Evolutionary conservation across 2,113 vertebrate genomes (phyloP), one percentile per base, ranked within the genome.

Genomic region (Brachyistius frenatus): DNA sequence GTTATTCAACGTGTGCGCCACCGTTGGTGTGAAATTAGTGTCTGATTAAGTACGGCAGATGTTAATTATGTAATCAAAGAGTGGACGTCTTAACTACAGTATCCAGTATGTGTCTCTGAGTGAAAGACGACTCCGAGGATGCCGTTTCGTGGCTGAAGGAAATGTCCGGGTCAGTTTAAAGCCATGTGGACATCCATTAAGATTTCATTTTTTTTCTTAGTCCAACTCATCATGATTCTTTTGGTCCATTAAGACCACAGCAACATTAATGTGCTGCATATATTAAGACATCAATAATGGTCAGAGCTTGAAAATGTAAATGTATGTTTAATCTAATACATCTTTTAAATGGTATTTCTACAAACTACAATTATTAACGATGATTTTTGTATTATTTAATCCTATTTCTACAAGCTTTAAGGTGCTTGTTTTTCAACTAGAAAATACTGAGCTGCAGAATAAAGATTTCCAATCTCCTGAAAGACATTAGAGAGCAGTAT

Each of bases 1-100:
- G 23, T 82, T 41, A 69, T 67, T 79, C 52, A 73, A 50, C 60
- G 11, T 33, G 67, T 76, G 60, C 36, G 23, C 65, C 36, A 56
- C 32, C 0, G 46, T 69, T 62, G 68, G 63, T 53, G 49, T 54
- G 32, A 71, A 61, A 74, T 81, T 78, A 86, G 53, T 5, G 1
- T 44, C 49, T 66, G 70, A 84, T 78, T 75, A 53, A 86, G 55
- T 58, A 66, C 65, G 31, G 52, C 61, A 57, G 76, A 65, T 31
- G 67, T 30, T 84, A 79, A 87, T 81, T 73, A 84, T 83, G 68
- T 73, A 81, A 86, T 81, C 76, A 81, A 64, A 55, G 67, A 54
- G 46, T 64, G 41, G 36, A 11, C 55, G 47, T 55, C 35, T 54
- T 72, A 23, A 23, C 23, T 23, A 23, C 23, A 23, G 23, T 23